Conservation (phyloP, 2,797 vertebrate species). For the Tauraco hartlaubi region DNA sequence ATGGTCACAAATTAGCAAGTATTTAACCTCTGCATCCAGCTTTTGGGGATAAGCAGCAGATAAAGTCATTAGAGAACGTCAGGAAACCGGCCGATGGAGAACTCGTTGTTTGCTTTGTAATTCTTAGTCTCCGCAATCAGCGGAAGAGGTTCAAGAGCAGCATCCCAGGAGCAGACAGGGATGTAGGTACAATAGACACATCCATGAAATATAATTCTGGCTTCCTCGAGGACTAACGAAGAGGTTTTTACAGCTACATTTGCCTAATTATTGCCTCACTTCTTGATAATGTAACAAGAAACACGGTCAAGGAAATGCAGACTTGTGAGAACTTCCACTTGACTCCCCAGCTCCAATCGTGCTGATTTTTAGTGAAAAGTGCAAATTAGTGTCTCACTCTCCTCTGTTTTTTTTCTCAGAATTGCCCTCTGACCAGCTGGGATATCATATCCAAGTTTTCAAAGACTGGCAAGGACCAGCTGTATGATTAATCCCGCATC, state of each 20-base stretch:
- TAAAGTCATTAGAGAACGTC: not conserved
- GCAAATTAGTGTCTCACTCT: not conserved
- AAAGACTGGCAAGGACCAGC: not conserved
- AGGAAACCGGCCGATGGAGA: not conserved
- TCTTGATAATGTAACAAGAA: not conserved
- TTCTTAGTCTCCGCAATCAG: not conserved
- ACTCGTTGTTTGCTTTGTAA: not conserved
- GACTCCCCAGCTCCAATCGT: not conserved
- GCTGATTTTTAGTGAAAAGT: not conserved
- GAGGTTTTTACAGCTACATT: not conserved
- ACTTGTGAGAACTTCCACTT: not conserved
- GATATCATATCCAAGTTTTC: not conserved
- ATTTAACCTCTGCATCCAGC: not conserved
- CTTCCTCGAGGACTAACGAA: not conserved
- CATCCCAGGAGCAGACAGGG: not conserved
- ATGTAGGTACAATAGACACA: accelerated
- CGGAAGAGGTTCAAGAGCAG: not conserved
- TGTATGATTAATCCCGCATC: not conserved
- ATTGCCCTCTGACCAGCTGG: not conserved
- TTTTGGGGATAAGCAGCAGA: not conserved
- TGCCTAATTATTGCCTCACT: not conserved
- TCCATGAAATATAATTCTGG: not conserved
- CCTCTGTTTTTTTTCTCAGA: not conserved
- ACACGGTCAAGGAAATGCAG: not conserved
- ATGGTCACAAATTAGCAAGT: not conserved